Percentiles rank a stretch among this genome's conserved stretches.
Evolutionary conservation across 2,113 vertebrate species (phyloP).

Genomic region (Illadopsis cleaveri): DNA sequence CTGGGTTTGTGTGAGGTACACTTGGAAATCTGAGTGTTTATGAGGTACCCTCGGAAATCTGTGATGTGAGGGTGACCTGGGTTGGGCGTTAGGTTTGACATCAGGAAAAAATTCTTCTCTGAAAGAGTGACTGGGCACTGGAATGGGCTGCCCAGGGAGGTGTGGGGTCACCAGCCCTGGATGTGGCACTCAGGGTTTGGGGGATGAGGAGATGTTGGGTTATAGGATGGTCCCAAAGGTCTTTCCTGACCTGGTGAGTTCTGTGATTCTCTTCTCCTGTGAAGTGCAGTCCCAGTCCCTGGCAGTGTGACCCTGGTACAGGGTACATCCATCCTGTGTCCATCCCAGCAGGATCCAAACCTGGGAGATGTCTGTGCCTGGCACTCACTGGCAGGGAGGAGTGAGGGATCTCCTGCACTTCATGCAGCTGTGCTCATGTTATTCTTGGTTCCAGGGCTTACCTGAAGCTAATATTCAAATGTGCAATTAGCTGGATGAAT

Average conservation of each 20-base stretch:
- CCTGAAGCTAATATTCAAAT: neutral
- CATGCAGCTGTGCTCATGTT: neutral
- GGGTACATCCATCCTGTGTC: neutral
- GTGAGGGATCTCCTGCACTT: neutral
- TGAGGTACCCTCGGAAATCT: accelerated
- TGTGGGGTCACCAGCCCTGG: neutral
- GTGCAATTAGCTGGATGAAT: neutral
- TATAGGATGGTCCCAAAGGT: neutral
- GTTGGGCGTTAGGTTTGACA: accelerated
- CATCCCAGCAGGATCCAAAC: neutral
- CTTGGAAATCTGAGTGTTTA: neutral
- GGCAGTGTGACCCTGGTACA: neutral
- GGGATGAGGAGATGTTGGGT: neutral
- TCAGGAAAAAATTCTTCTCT: neutral
- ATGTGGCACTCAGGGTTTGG: neutral
- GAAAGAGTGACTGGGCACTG: neutral
- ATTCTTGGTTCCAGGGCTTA: neutral
- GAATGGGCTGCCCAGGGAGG: neutral
- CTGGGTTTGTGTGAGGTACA: accelerated
- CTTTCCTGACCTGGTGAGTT: neutral
- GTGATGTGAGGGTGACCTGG: neutral
- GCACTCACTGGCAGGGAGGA: neutral
- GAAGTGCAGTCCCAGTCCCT: accelerated
- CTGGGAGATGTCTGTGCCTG: neutral
- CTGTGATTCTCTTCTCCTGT: neutral